Conservation (phyloP, 2,888 invertebrate species). For the Shargacucullia verbasci region DNA sequence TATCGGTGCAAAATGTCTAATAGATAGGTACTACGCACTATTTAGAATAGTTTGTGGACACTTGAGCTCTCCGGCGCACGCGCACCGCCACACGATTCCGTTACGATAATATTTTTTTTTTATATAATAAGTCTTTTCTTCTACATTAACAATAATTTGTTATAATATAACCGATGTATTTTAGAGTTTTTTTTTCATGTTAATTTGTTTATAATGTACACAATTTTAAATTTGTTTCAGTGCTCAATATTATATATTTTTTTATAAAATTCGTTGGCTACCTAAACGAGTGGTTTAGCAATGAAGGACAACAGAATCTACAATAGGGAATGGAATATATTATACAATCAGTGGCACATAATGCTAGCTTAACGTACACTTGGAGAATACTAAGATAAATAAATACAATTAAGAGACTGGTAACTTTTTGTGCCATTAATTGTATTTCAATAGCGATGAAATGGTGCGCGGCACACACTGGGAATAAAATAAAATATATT, state of each 20-base stretch:
- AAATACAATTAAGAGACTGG: conserved; percentile 35
- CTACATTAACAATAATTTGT: conserved; percentile 86
- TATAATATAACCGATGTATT: conserved; percentile 73
- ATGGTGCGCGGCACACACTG: conserved; percentile 45
- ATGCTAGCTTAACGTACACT: conserved; percentile 27
- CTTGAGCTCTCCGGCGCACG: conserved; percentile 69
- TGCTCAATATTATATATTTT: conserved; percentile 82
- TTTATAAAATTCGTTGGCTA: conserved; percentile 87
- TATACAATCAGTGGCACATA: conserved; percentile 64
- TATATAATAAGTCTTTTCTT: conserved; percentile 83
- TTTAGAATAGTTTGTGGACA: conserved; percentile 85
- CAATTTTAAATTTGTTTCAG: conserved; percentile 82
- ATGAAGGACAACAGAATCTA: conserved; percentile 79
- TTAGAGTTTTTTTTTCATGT: conserved; percentile 61
- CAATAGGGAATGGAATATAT: conserved; percentile 80
- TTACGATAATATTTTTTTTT: conserved; percentile 66
- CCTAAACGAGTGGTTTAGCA: conserved; percentile 81
- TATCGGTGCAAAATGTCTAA: conserved; percentile 87
- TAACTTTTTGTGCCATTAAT: conserved; percentile 59
- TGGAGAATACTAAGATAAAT: conserved; percentile 36
- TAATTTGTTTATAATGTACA: conserved; percentile 77
- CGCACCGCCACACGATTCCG: conserved; percentile 63
- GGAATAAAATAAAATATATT: background rate
- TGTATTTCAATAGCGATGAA: conserved; percentile 60
- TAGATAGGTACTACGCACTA: conserved; percentile 80